A percentile compares a stretch with the other conserved stretches of the same genome.
Evolutionary conservation across 1,140 invertebrate genomes (phyloP).

Genomic region (Bombus haemorrhoidalis): DNA sequence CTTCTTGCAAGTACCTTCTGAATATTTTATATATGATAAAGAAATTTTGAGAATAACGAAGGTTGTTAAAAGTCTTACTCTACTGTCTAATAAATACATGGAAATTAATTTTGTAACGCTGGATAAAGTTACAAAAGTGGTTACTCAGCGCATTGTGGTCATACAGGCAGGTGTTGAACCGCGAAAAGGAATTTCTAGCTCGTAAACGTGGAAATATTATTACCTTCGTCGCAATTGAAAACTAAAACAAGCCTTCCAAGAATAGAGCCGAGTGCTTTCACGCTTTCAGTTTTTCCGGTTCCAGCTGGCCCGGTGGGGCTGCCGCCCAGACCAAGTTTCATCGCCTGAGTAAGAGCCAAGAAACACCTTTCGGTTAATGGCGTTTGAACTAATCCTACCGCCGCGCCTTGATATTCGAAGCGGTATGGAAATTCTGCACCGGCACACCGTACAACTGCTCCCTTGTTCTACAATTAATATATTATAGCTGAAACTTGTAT

Average conservation of each 20-base stretch:
- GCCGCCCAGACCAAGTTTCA: slow-evolving; percentile 97
- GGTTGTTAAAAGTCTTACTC: neutral
- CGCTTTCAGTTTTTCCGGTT: slow-evolving; percentile 98
- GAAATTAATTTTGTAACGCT: neutral
- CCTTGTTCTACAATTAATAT: slow-evolving; percentile 78
- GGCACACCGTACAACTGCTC: slow-evolving; percentile 88
- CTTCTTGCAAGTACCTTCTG: neutral
- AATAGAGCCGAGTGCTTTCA: slow-evolving; percentile 95
- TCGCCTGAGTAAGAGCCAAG: slow-evolving; percentile 96
- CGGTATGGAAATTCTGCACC: slow-evolving; percentile 97
- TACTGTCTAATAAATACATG: neutral
- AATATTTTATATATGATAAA: too few species aligned
- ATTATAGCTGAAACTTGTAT: neutral
- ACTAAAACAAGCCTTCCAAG: slow-evolving; percentile 96
- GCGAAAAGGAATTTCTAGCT: neutral
- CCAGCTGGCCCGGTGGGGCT: slow-evolving; percentile 99
- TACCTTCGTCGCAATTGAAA: slow-evolving; percentile 97
- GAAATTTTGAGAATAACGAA: neutral
- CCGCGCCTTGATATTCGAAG: slow-evolving; percentile 97
- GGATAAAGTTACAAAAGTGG: neutral
- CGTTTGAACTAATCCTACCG: slow-evolving; percentile 94
- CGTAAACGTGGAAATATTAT: neutral
- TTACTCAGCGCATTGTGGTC: neutral
- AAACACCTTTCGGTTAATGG: slow-evolving; percentile 98
- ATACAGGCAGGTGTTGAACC: neutral